Conservation (phyloP, 2,797 vertebrate species). For the Gymnothorax reevesii region DNA sequence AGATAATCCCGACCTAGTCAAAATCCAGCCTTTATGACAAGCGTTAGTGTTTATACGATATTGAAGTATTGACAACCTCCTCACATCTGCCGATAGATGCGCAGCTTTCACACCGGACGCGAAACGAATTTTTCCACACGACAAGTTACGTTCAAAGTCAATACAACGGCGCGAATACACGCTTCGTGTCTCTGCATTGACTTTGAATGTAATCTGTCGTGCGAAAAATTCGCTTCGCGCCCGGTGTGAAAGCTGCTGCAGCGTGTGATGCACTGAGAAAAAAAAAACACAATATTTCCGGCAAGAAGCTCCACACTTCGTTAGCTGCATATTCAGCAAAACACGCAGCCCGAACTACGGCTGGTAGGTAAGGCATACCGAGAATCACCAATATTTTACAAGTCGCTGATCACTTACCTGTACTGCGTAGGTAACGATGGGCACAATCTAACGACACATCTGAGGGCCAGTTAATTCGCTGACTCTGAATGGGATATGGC, state of each 20-base stretch:
- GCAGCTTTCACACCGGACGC: too few relatives aligned
- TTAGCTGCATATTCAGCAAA: constrained; percentile 3
- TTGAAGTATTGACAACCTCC: not conserved
- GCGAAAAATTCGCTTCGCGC: too few relatives aligned
- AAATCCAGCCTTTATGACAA: too few relatives aligned
- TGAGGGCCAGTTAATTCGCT: not conserved
- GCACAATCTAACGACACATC: constrained; percentile 8
- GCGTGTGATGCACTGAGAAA: not conserved
- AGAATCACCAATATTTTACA: not conserved
- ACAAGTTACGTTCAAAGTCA: too few relatives aligned
- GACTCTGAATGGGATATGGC: constrained; percentile 14
- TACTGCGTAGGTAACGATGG: not conserved
- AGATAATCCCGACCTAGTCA: too few relatives aligned
- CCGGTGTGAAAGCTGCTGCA: too few relatives aligned
- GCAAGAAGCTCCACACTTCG: not conserved
- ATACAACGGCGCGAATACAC: too few relatives aligned
- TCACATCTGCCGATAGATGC: not conserved
- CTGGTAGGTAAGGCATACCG: not conserved
- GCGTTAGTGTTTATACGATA: too few relatives aligned
- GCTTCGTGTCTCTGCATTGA: too few relatives aligned
- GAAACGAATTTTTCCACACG: too few relatives aligned
- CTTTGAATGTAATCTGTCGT: too few relatives aligned
- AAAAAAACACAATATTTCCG: not conserved
- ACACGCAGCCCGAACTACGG: not conserved
- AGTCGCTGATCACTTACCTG: not conserved